Conservation (phyloP, 64 coral and sea anemone species). For the Montipora capricornis region DNA sequence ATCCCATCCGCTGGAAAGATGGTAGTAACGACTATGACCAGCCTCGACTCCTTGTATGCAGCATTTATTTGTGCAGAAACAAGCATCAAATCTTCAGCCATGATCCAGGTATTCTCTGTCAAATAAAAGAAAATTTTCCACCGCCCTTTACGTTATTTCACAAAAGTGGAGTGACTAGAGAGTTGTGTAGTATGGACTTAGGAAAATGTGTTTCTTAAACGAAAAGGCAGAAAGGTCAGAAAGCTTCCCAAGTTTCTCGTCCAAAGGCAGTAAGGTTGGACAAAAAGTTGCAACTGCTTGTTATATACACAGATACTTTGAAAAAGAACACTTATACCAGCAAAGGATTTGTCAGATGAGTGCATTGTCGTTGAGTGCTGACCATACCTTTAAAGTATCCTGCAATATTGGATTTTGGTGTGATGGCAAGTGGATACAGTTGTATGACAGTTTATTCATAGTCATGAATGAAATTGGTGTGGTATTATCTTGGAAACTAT, state of each 20-base stretch:
- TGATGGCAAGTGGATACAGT: conserved; percentile 38
- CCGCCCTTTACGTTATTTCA: conserved; percentile 24
- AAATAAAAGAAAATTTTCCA: background rate
- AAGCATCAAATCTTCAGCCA: background rate
- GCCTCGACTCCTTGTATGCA: background rate
- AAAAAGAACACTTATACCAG: conserved; percentile 38
- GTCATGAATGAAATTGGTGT: conserved; percentile 35
- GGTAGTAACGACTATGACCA: conserved; percentile 13
- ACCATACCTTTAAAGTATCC: conserved; percentile 48
- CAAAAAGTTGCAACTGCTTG: conserved; percentile 36
- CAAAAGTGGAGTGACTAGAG: conserved; percentile 31
- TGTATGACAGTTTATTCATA: background rate
- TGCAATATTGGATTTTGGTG: conserved; percentile 1
- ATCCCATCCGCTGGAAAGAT: conserved; percentile 9
- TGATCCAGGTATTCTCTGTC: background rate
- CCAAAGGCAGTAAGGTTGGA: conserved; percentile 42
- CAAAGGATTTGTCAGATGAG: conserved; percentile 54
- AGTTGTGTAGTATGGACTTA: conserved; percentile 35
- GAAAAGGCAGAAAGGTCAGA: background rate
- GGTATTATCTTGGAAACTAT: conserved; percentile 48
- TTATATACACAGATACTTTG: conserved; percentile 48
- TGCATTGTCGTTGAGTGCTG: conserved; percentile 27
- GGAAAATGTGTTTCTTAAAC: conserved; percentile 43
- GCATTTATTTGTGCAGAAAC: background rate
- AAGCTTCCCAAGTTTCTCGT: conserved; percentile 36